These are phyloP conservation scores for Drosophila cognata DNA, from an alignment of 2,888 invertebrate genomes.

Conservation along the genomic window DNA sequence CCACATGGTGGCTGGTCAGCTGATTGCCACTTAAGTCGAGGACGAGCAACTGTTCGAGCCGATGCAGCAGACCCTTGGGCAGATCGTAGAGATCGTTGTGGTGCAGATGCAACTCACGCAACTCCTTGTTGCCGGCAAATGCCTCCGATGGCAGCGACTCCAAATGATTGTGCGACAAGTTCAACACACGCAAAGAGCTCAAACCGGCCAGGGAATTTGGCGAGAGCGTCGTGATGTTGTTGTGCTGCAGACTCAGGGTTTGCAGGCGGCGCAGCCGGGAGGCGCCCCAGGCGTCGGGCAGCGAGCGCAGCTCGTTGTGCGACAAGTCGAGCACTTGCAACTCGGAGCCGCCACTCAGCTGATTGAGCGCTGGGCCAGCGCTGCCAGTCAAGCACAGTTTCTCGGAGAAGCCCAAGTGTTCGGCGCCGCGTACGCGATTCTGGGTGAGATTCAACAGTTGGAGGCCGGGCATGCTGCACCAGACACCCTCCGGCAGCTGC, in stretches of 20 bases:
- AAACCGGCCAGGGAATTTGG: constrained; percentile 92
- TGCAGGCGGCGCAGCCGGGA: constrained; percentile 91
- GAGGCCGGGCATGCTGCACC: constrained; percentile 92
- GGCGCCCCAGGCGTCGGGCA: constrained; percentile 91
- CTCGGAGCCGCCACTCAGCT: constrained; percentile 86
- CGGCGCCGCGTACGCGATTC: constrained; percentile 92
- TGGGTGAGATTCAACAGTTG: constrained; percentile 93
- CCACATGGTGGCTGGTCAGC: constrained; percentile 93
- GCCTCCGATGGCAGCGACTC: constrained; percentile 92
- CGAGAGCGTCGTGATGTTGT: constrained; percentile 92
- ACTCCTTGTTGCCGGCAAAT: constrained; percentile 92
- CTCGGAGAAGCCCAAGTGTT: constrained; percentile 89
- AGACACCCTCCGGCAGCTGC: constrained; percentile 91
- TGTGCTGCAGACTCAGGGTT: constrained; percentile 92
- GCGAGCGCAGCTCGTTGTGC: constrained; percentile 90
- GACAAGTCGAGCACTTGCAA: constrained; percentile 92
- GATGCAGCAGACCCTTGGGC: constrained; percentile 93
- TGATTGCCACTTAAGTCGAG: constrained; percentile 94
- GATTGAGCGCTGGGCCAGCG: constrained; percentile 86
- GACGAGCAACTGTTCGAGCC: constrained; percentile 92
- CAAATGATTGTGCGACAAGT: constrained; percentile 94
- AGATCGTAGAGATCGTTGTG: constrained; percentile 93
- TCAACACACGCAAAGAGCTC: constrained; percentile 91
- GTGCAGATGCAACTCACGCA: constrained; percentile 93
- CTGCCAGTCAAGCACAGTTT: constrained; percentile 77